A percentile compares a stretch with the other conserved stretches of the same genome.
phyloP scores from a whole-genome alignment of 2,888 invertebrate genomes.

The Xylota segnis region DNA sequence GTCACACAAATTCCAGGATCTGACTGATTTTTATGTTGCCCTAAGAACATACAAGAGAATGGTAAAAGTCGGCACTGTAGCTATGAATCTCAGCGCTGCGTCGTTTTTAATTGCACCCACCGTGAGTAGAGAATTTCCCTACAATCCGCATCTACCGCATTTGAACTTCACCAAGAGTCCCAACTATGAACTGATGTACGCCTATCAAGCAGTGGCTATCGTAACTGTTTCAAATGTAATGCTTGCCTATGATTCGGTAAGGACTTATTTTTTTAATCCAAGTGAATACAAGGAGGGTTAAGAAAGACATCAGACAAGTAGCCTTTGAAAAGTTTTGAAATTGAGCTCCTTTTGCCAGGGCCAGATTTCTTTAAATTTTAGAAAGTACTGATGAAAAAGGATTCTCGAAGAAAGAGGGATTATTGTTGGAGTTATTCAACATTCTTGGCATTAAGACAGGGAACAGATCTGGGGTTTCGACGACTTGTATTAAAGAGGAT shows the following conservation, averaged over 20 bases:
- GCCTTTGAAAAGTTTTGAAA: too few species aligned
- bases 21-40: background rate
- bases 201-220: background rate
- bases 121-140: constrained; percentile 14
- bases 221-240: constrained; percentile 22
- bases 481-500: too few species aligned
- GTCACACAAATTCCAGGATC: background rate
- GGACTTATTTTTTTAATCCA: background rate
- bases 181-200: constrained; percentile 28
- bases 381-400: too few species aligned
- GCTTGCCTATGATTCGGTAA: constrained; percentile 54
- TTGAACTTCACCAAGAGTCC: constrained; percentile 41
- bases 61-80: background rate
- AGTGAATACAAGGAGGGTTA: too few species aligned
- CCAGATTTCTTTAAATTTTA: too few species aligned
- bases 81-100: constrained; percentile 3
- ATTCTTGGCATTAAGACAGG: too few species aligned
- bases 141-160: constrained; percentile 24
- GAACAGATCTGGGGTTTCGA: too few species aligned
- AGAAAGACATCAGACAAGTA: too few species aligned
- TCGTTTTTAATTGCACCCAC: constrained; percentile 22
- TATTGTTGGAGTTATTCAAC: too few species aligned
- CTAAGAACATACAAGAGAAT: constrained; percentile 4
- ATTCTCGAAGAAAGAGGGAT: too few species aligned
- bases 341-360: too few species aligned